A percentile compares a stretch with the other conserved stretches of the same genome.
Evolutionary conservation across 2,888 invertebrate species (phyloP).

Genomic region (Notodonta dromedarius): DNA sequence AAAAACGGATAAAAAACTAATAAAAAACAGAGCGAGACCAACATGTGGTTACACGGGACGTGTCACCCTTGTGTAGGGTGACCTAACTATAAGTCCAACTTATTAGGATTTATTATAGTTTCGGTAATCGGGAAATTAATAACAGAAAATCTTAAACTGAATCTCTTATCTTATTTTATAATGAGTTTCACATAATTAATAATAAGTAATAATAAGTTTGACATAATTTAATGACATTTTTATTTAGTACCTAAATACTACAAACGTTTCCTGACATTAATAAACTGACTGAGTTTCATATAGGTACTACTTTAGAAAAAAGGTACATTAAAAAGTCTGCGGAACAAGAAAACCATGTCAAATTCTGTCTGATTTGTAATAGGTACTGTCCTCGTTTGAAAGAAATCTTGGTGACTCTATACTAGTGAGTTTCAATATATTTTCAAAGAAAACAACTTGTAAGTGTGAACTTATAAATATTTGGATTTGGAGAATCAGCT

Average conservation of each 20-base stretch:
- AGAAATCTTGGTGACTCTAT: conserved; percentile 15
- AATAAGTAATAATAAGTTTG: no score
- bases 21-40: conserved; percentile 27
- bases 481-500: conserved; percentile 26
- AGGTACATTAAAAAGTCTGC: no score
- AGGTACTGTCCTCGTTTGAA: background rate
- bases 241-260: no score
- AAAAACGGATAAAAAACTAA: conserved; percentile 35
- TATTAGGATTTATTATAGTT: background rate
- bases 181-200: no score
- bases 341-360: no score
- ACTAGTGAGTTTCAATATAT: conserved; percentile 27
- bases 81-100: conserved; percentile 4
- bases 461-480: conserved; percentile 34
- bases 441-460: conserved; percentile 28
- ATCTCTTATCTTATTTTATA: no score
- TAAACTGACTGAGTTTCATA: no score
- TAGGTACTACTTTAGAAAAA: no score
- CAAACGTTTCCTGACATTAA: no score
- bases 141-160: no score
- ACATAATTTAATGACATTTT: no score
- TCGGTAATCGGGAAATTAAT: no score
- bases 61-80: conserved; percentile 23
- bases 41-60: conserved; percentile 41
- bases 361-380: background rate